These are phyloP conservation scores for Agelastica alni DNA, from an alignment of 2,888 invertebrate species.

Conservation along the genomic window DNA sequence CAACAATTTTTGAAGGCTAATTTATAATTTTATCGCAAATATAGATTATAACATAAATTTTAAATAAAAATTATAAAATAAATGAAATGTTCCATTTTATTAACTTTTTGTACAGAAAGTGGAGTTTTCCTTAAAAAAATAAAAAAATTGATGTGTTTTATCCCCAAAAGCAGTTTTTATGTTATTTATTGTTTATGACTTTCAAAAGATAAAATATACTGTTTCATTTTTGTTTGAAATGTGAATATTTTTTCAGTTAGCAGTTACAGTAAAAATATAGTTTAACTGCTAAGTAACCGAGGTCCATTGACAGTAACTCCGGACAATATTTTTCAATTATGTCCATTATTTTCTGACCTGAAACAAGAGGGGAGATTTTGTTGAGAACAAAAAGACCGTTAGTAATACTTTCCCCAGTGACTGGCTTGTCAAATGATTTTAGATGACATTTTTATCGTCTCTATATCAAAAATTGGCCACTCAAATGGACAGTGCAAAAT, in stretches of 20 bases:
- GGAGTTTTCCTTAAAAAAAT: too few species aligned
- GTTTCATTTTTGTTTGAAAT: background rate
- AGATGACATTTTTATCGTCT: constrained; percentile 26
- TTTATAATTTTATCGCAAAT: too few species aligned
- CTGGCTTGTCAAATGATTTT: constrained; percentile 19
- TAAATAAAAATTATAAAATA: too few species aligned
- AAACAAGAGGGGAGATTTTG: constrained; percentile 21
- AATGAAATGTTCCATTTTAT: too few species aligned
- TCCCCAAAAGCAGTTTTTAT: too few species aligned
- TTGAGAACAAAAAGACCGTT: constrained; percentile 23
- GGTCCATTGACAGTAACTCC: constrained; percentile 17
- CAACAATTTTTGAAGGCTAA: too few species aligned
- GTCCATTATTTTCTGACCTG: constrained; percentile 20
- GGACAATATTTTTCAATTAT: constrained; percentile 25
- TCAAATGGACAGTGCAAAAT: constrained; percentile 28
- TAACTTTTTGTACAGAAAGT: too few species aligned
- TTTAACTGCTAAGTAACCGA: constrained; percentile 17
- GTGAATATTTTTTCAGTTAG: constrained; percentile 8
- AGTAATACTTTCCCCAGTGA: constrained; percentile 20
- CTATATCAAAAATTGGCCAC: constrained; percentile 29
- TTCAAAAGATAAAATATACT: too few species aligned
- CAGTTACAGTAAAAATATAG: constrained; percentile 1
- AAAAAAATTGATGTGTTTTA: too few species aligned
- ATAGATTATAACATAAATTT: too few species aligned
- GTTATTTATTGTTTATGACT: too few species aligned